Evolutionary conservation across 2,113 vertebrate species (phyloP).

Genomic region (Platichthys flesus): DNA sequence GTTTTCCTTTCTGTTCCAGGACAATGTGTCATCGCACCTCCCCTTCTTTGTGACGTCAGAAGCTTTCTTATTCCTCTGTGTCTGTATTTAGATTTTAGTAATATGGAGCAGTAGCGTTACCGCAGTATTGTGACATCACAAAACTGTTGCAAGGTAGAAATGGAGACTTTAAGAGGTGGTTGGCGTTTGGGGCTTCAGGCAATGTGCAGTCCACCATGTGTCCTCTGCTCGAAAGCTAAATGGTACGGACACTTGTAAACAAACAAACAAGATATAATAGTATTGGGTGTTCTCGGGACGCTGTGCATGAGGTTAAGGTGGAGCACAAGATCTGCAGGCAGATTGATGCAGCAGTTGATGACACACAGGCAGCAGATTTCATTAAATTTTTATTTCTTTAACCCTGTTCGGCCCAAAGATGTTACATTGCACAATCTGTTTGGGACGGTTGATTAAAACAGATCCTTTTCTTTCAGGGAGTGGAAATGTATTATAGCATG

Average conservation of each 20-base stretch:
- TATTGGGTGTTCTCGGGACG: not conserved
- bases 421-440: not conserved
- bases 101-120: not conserved
- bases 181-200: not conserved
- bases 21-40: not conserved
- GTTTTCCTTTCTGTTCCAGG: not conserved
- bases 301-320: not conserved
- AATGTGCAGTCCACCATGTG: not conserved
- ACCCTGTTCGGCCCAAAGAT: not conserved
- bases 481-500: not conserved
- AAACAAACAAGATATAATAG: not conserved
- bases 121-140: not conserved
- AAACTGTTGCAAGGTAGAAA: not conserved
- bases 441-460: not conserved
- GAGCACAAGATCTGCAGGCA: not conserved
- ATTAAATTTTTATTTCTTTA: no score
- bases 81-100: no score
- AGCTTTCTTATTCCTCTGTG: no score
- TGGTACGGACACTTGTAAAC: not conserved
- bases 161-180: not conserved
- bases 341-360: not conserved
- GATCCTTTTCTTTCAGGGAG: no score
- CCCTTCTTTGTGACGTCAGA: not conserved
- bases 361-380: not conserved
- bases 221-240: not conserved